Base-by-base conservation (phyloP, 2,888 invertebrate species). In the Chaetogeoica ovagalla region DNA sequence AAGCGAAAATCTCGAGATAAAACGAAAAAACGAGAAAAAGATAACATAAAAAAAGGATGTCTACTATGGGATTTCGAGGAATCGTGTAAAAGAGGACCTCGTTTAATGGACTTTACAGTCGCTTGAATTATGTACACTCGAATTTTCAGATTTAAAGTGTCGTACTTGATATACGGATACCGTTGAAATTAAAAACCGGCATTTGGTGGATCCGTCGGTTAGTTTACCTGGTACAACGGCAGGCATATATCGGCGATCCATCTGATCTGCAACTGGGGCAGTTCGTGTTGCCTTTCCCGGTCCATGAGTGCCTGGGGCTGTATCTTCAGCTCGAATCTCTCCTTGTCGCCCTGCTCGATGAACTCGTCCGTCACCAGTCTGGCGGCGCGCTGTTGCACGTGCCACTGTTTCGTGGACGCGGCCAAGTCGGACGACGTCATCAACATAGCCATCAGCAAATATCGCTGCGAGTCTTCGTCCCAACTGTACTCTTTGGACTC, bases 401-500 rank as follows among this genome's bases (percentile, higher is more conserved):
- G 85, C 90, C 90, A 90, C 7, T 89, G 89, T 84, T 90, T 90
- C 82, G 89, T 89, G 83, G 89, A 88, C 68, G 90, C 89, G 72
- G 89, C 89, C 73, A 90, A 85, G 85, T 90, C 90, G 68, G 89
- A 88, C 2, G 88, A 88, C 2, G 90, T 90, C 90, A 90, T 90
- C 83, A 88, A 84, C 84, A 89, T 87, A 75, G 87, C 87, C 23
- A 88, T 84, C 60, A 88, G 85, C 43, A 88, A 84, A 82, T 87
- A 87, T 57, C 87, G 85, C 70, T 87, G 86, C 19, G 86, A 87
- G 39, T 87, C 86, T 81, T 84, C 83, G 59, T 85, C 86, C 87
- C 88, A 87, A 81, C 86, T 86, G 82, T 85, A 86, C 70, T 85
- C 85, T 4, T 86, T 86, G 3, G 85, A 85, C 55, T 87, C 87